Conservation (phyloP, 2,888 invertebrate species). For the Pammene aurita region DNA sequence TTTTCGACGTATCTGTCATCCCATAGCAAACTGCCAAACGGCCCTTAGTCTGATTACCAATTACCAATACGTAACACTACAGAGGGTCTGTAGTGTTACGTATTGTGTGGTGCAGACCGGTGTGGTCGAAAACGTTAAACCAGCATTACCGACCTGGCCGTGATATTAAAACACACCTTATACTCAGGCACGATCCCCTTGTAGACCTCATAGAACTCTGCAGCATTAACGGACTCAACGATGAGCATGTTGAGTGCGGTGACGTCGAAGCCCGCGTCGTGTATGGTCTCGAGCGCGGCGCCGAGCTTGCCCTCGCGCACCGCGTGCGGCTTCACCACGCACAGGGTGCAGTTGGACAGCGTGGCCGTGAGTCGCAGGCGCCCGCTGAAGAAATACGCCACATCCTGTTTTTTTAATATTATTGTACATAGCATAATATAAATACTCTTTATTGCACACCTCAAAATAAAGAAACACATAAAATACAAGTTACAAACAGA, state of each 20-base stretch:
- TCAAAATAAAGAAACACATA: too few species aligned
- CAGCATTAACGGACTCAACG: slow-evolving; percentile 91
- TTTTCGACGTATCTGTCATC: too few species aligned
- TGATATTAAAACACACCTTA: slow-evolving; percentile 73
- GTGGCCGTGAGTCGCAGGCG: slow-evolving; percentile 81
- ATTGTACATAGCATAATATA: neutral
- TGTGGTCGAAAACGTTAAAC: too few species aligned
- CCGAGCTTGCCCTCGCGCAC: slow-evolving; percentile 89
- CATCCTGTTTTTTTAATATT: slow-evolving; percentile 69
- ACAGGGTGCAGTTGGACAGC: slow-evolving; percentile 88
- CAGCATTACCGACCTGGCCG: too few species aligned
- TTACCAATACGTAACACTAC: too few species aligned
- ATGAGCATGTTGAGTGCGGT: slow-evolving; percentile 91
- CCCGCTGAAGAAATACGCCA: slow-evolving; percentile 85
- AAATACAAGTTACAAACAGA: too few species aligned
- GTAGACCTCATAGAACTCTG: slow-evolving; percentile 96
- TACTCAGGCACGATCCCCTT: slow-evolving; percentile 93
- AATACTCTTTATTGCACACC: too few species aligned
- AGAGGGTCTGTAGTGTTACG: too few species aligned
- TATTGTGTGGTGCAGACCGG: too few species aligned
- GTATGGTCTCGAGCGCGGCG: slow-evolving; percentile 86
- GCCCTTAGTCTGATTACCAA: too few species aligned
- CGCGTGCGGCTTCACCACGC: slow-evolving; percentile 95
- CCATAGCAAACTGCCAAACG: too few species aligned
- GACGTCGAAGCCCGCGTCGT: slow-evolving; percentile 89